A percentile compares a stretch with the other conserved stretches of the same genome.
These are phyloP conservation scores for Orthosia gracilis DNA, from an alignment of 2,888 invertebrate genomes.

Conservation along the genomic window DNA sequence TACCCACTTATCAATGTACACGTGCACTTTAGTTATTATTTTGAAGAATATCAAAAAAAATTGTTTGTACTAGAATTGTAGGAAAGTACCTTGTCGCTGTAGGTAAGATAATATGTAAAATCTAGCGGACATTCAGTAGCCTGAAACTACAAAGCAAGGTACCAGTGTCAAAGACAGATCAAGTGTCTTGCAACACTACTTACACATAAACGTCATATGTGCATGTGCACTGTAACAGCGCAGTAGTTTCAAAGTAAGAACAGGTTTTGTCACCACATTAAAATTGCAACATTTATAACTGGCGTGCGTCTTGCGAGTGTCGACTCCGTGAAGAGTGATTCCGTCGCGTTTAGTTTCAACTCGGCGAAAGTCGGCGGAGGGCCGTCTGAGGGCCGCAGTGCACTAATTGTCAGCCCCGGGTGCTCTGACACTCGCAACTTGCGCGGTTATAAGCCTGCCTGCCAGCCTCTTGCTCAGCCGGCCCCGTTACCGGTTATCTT, in stretches of 20 bases:
- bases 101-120: background rate
- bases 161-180: conserved; percentile 24
- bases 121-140: background rate
- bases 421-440: conserved; percentile 64
- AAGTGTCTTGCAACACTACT: conserved; percentile 15
- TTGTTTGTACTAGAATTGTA: background rate
- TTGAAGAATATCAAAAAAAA: background rate
- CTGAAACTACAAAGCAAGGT: background rate
- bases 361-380: conserved; percentile 73
- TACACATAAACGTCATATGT: conserved; percentile 6
- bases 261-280: conserved; percentile 55
- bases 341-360: conserved; percentile 78
- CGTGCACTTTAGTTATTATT: background rate
- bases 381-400: conserved; percentile 80
- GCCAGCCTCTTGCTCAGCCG: conserved; percentile 43
- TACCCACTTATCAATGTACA: background rate
- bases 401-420: conserved; percentile 82
- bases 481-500: conserved; percentile 41
- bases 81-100: no score
- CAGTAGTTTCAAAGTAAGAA: conserved; percentile 15
- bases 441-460: conserved; percentile 38
- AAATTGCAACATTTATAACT: conserved; percentile 63
- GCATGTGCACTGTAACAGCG: conserved; percentile 6
- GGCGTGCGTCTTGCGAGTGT: conserved; percentile 60
- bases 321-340: conserved; percentile 69